Evolutionary conservation across 2,113 vertebrate genomes (phyloP), one percentile per base, ranked within the genome.

Genomic region (Pelmatolapia mariae): DNA sequence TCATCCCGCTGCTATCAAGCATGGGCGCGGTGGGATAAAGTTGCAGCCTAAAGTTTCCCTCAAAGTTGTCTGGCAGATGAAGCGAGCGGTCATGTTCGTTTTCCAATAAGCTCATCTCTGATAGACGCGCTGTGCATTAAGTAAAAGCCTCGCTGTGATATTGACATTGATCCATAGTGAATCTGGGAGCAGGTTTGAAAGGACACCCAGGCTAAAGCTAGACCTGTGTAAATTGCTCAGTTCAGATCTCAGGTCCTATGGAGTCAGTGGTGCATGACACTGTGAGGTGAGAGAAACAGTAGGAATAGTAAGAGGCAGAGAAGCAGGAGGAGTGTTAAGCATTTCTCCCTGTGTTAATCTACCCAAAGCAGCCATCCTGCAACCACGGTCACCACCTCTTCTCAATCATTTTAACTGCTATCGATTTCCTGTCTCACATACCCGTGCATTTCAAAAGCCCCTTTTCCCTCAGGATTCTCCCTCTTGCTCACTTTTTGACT

Each of bases 371-470:
- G 90, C 91, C 91, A 90, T 93, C 86, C 84, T 89, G 83, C 92
- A 92, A 85, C 91, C 94, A 90, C 81, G 52, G 88, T 89, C 36
- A 43, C 82, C 91, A 83, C 91, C 82, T 88, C 91, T 92, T 94
- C 93, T 96, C 93, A 87, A 95, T 96, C 94, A 94, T 95, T 96
- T 95, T 93, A 96, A 95, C 93, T 92, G 76, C 71, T 93, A 96
- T 96, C 91, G 96, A 96, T 96, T 96, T 96, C 93, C 89, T 94
- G 92, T 91, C 94, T 90, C 45, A 13, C 81, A 63, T 87, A 81
- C 88, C 52, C 38, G 73, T 68, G 56, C 93, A 91, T 94, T 93
- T 95, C 93, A 93, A 93, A 94, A 59, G 78, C 43, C 47, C 36
- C 56, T 45, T 40, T 31, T 22, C 36, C 86, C 54, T 18, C n/a